These are phyloP conservation scores for Dryocosmus kuriphilus DNA, from an alignment of 2,888 invertebrate genomes.

Conservation along the genomic window DNA sequence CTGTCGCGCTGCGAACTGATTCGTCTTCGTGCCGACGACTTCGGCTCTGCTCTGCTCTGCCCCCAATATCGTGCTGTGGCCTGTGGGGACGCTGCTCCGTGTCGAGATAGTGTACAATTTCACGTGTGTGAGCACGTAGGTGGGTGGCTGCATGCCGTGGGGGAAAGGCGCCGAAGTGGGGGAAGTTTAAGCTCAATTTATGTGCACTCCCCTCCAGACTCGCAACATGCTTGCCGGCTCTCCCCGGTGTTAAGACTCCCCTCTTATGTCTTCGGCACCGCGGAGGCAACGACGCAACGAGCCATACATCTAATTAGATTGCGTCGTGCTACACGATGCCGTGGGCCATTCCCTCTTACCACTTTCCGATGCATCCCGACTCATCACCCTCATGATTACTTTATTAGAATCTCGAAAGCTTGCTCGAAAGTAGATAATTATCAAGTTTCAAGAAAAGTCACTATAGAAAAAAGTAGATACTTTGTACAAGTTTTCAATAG, in stretches of 20 bases:
- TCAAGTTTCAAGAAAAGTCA: not conserved
- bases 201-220: constrained; percentile 48
- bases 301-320: constrained; percentile 65
- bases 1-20: constrained; percentile 70
- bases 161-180: constrained; percentile 44
- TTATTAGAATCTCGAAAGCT: not conserved
- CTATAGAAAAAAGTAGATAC: not conserved
- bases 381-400: not conserved
- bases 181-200: constrained; percentile 65
- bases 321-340: constrained; percentile 63
- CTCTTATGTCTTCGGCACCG: constrained; percentile 47
- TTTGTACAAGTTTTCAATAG: not conserved
- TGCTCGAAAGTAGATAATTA: not conserved
- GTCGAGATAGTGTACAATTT: constrained; percentile 23
- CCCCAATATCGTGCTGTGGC: constrained; percentile 73
- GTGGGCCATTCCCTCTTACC: constrained; percentile 47
- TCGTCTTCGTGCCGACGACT: constrained; percentile 68
- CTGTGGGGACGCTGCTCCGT: constrained; percentile 48
- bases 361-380: not conserved
- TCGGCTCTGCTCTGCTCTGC: constrained; percentile 65
- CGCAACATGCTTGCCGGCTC: constrained; percentile 23
- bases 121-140: constrained; percentile 23
- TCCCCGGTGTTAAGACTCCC: constrained; percentile 24
- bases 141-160: constrained; percentile 30
- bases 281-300: constrained; percentile 46